Conservation (phyloP, 2,797 vertebrate genomes). For the Eulemur coronatus region DNA sequence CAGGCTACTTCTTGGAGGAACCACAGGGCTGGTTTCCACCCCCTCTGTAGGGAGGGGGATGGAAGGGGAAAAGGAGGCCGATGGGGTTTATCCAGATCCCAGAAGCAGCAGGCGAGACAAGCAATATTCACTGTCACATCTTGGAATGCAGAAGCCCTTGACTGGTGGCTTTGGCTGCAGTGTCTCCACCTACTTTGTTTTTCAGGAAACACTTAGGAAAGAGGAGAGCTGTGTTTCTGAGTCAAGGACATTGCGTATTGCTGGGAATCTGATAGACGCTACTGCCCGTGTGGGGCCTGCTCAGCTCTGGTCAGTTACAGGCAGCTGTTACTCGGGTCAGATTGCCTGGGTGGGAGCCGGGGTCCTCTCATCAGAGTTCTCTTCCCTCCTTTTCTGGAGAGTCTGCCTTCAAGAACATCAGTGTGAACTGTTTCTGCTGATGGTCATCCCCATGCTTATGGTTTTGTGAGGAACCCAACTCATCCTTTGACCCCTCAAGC, state of each 20-base stretch:
- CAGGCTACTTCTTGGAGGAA: neutral
- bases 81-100: neutral
- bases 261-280: neutral
- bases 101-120: neutral
- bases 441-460: neutral
- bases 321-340: neutral
- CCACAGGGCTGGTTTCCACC: conserved; percentile 32
- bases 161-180: neutral
- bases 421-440: neutral
- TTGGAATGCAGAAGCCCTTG: neutral
- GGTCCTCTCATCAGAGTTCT: neutral
- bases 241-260: neutral
- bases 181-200: neutral
- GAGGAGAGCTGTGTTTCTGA: neutral
- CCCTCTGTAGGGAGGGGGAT: neutral
- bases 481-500: neutral
- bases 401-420: neutral
- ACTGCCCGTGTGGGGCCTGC: neutral
- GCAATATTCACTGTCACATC: neutral
- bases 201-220: neutral
- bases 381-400: neutral
- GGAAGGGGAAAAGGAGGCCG: neutral
- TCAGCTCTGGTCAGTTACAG: too few relatives aligned
- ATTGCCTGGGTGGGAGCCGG: too few relatives aligned
- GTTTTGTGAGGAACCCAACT: neutral